A percentile compares a stretch with the other conserved stretches of the same genome.
These are phyloP conservation scores for Sebastes diaconus DNA, from an alignment of 2,797 vertebrate genomes.

Conservation along the genomic window DNA sequence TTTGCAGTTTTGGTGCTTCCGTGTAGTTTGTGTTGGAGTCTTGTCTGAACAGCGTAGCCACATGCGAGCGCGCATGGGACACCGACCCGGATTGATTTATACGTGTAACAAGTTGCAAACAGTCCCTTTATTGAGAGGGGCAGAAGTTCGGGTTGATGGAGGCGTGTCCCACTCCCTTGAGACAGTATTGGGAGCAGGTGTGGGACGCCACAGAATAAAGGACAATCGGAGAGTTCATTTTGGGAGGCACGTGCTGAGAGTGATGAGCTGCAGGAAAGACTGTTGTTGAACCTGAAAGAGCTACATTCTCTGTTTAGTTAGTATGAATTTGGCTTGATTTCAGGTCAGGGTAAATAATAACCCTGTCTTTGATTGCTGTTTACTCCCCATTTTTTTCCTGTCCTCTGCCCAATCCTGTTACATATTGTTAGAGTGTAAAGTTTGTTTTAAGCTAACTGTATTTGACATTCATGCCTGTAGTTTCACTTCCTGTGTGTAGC, in stretches of 20 bases:
- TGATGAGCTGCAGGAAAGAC: background rate
- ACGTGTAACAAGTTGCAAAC: too few relatives aligned
- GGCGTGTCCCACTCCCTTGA: background rate
- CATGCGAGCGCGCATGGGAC: too few relatives aligned
- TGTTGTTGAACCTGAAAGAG: background rate
- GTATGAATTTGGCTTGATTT: background rate
- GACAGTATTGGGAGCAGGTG: background rate
- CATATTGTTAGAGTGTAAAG: background rate
- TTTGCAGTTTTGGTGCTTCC: too few relatives aligned
- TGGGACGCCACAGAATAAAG: background rate
- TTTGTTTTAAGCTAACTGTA: background rate
- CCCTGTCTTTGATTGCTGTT: background rate
- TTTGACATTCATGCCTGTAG: background rate
- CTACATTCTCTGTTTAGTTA: background rate
- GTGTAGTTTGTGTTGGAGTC: too few relatives aligned
- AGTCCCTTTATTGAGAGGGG: too few relatives aligned
- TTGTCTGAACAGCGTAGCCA: too few relatives aligned
- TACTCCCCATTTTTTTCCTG: too few relatives aligned
- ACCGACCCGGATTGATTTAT: too few relatives aligned
- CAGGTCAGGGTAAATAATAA: background rate
- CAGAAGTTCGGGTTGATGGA: too few relatives aligned
- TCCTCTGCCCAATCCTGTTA: background rate
- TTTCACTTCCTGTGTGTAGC: background rate
- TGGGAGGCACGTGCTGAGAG: background rate
- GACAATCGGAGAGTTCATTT: background rate